Evolutionary conservation across 2,888 invertebrate genomes (phyloP), one percentile per base, ranked within the genome.

Genomic region (Leptopterna dolabrata): DNA sequence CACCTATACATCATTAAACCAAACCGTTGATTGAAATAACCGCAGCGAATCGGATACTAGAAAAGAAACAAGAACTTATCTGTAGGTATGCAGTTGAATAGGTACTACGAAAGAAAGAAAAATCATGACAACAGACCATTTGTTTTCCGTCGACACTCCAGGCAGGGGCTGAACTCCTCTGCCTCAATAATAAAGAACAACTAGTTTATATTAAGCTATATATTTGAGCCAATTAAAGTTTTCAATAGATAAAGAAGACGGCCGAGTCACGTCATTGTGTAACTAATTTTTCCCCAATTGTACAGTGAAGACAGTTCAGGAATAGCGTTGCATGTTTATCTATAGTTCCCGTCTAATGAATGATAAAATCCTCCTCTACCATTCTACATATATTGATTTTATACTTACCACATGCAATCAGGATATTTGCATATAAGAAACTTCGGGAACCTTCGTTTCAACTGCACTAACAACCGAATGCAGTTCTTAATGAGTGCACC

Each of bases 381-480:
- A 85, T 41, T 85, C 73, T 45, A 45, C 85, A 78, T 55, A 87
- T 88, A 88, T 88, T 81, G 88, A 88, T 88, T 88, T 88, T 84
- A 88, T 88, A 85, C 85, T 36, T 24, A 71, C 73, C 81, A 88
- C 88, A 87, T 88, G 88, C 88, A 76, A 88, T 87, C 76, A 76
- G 84, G 76, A 84, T 41, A 88, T 88, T 88, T 88, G 88, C 88
- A 88, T 88, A 88, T 88, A 88, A 88, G 87, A 85, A 88, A 76
- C 63, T 86, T 86, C n/a, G 41, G 14, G 73, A 73, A 71, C 1
- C 73, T 13, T 19, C 76, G 85, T 85, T 83, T 41, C 30, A 14
- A 41, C 83, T 70, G 13, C 45, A 55, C 81, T 24, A 81, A 55
- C 29, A 16, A 85, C 45, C 73, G 85, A 85, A 85, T 73, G 85